These are phyloP conservation scores for Apis laboriosa DNA, from an alignment of 1,140 invertebrate genomes.

Conservation along the genomic window DNA sequence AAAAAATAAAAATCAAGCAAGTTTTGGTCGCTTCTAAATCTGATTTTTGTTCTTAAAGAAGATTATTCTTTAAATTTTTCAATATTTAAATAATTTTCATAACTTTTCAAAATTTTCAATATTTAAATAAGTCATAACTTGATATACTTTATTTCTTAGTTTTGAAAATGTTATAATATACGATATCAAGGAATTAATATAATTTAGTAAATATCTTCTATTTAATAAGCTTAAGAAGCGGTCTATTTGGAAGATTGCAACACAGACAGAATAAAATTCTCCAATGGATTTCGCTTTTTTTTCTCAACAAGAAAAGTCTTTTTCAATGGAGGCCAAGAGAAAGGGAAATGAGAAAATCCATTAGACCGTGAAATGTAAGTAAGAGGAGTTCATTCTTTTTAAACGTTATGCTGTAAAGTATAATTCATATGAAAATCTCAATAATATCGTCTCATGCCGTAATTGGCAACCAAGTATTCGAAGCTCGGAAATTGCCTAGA, in stretches of 20 bases:
- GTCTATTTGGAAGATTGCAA: conserved; percentile 22
- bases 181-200: conserved; percentile 19
- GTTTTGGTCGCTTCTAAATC: no score
- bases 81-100: no score
- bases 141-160: no score
- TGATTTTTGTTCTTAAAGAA: no score
- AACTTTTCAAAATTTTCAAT: no score
- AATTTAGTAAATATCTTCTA: conserved; percentile 44
- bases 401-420: conserved; percentile 21
- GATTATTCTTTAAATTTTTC: no score
- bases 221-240: conserved; percentile 37
- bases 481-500: conserved; percentile 50
- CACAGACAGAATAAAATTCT: conserved; percentile 6
- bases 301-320: background rate
- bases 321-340: background rate
- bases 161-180: no score
- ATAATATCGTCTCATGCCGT: conserved; percentile 39
- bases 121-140: no score
- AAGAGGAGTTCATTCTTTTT: conserved; percentile 8
- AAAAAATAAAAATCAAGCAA: no score
- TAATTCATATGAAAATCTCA: conserved; percentile 55
- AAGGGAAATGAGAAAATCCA: conserved; percentile 4
- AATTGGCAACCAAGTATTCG: conserved; percentile 52
- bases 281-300: conserved; percentile 1
- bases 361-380: conserved; percentile 33